A percentile compares a stretch with the other conserved stretches of the same genome.
Conservation (phyloP, 2,797 vertebrate genomes). For the Lepilemur septentrionalis region DNA sequence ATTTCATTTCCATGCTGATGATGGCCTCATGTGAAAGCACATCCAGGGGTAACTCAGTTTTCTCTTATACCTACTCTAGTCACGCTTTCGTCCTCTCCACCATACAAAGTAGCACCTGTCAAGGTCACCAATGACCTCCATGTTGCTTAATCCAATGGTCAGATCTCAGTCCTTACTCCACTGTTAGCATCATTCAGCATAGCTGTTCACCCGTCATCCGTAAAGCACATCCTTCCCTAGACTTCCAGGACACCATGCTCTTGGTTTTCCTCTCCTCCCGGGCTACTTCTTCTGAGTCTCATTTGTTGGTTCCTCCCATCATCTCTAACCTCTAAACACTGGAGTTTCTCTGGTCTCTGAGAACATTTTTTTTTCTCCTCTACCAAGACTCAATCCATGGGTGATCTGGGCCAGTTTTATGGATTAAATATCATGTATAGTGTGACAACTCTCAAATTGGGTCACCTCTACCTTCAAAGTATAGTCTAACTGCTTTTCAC, state of each 20-base stretch:
- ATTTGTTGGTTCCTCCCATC: background rate
- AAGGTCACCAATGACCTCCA: conserved; percentile 24
- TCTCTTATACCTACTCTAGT: background rate
- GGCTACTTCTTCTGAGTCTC: background rate
- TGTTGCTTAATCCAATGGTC: background rate
- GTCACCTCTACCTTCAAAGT: background rate
- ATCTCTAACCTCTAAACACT: background rate
- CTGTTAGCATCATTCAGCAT: background rate
- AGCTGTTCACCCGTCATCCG: background rate
- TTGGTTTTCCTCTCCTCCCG: background rate
- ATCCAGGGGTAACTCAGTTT: conserved; percentile 24
- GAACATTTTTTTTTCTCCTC: background rate
- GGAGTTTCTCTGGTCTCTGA: background rate
- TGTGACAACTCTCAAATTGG: background rate
- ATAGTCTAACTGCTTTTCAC: background rate
- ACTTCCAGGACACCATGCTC: background rate
- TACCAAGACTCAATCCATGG: background rate
- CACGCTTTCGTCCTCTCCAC: background rate
- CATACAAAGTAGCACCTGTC: background rate
- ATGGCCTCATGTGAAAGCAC: background rate
- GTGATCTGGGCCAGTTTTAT: background rate
- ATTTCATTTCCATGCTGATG: conserved; percentile 7
- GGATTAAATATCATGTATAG: background rate
- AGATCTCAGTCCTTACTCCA: background rate
- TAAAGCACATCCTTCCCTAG: background rate